phyloP scores from a whole-genome alignment of 2,888 invertebrate species.

The Sinhomidia bicolor region DNA sequence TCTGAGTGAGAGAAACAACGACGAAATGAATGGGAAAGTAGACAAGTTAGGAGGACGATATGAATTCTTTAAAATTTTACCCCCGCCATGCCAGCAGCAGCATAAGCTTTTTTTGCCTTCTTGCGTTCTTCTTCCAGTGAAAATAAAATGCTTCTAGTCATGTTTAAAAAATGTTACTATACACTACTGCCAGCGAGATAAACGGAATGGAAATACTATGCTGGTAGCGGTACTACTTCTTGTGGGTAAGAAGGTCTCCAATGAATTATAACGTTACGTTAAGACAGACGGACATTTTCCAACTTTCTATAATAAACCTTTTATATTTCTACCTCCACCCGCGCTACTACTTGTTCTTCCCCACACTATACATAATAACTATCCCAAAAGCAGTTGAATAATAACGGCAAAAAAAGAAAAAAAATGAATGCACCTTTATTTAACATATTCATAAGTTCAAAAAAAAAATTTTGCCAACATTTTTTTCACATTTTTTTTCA shows the following conservation, averaged over 20 bases:
- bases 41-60: conserved; percentile 24
- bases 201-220: neutral
- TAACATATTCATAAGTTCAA: neutral
- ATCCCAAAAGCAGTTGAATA: neutral
- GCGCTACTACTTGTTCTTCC: neutral
- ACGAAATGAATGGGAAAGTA: neutral
- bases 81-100: neutral
- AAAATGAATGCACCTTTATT: neutral
- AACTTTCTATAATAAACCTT: neutral
- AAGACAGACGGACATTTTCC: neutral
- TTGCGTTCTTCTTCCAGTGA: neutral
- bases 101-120: neutral
- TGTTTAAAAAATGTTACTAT: neutral
- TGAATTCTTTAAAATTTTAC: conserved; percentile 33
- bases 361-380: too few relatives aligned
- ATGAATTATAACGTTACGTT: neutral
- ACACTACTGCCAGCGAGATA: conserved; percentile 1
- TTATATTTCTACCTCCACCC: neutral
- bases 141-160: conserved; percentile 7
- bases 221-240: neutral
- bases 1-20: neutral
- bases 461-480: too few relatives aligned
- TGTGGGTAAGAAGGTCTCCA: neutral
- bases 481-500: neutral
- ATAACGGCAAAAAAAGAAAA: neutral